Evolutionary conservation across 2,113 vertebrate species (phyloP), one percentile per base, ranked within the genome.

Genomic region (Chauna torquata): DNA sequence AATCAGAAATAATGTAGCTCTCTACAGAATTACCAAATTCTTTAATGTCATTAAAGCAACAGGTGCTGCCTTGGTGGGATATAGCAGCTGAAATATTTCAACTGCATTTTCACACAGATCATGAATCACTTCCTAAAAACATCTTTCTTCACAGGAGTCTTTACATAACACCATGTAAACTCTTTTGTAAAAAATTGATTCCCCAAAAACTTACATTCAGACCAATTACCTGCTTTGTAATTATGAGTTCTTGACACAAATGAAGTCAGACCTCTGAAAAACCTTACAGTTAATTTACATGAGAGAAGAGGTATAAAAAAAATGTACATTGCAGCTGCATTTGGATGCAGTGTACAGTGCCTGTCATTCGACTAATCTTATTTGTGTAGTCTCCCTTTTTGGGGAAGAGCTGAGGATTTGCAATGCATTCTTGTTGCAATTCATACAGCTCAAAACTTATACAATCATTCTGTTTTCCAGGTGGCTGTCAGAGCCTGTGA

Each of bases 401-500:
- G 74, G 42, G 38, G 55, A 94, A 77, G 66, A 91, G 38, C 57
- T 66, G 64, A 91, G 62, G 54, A 94, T 95, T 89, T 94, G 34
- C 91, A 95, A 90, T 96, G 92, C 84, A 82, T 92, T 94, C 92
- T 42, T 86, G 83, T 71, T 89, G 83, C 78, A 82, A 79, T 96
- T 92, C 9, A 3, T 97, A 85, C 82, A 3, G 7, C 68, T 95
- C 94, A 92, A 82, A 92, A 52, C 57, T 71, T 25, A 49, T 84
- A 64, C 16, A 57, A 45, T 84, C 65, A 40, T 65, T 81, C 82
- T 55, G 20, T 59, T 82, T 84, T 84, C 88, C 88, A 80, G 45
- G 77, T 91, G 75, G 62, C 86, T 95, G 92, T 89, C 94, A 89
- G 75, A 76, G 86, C 62, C 78, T 80, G 34, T 3, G 2, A 1